Percentiles rank a stretch among this genome's conserved stretches.
Evolutionary conservation across 2,113 vertebrate genomes (phyloP).

Genomic region (Rhabdomys dilectus): DNA sequence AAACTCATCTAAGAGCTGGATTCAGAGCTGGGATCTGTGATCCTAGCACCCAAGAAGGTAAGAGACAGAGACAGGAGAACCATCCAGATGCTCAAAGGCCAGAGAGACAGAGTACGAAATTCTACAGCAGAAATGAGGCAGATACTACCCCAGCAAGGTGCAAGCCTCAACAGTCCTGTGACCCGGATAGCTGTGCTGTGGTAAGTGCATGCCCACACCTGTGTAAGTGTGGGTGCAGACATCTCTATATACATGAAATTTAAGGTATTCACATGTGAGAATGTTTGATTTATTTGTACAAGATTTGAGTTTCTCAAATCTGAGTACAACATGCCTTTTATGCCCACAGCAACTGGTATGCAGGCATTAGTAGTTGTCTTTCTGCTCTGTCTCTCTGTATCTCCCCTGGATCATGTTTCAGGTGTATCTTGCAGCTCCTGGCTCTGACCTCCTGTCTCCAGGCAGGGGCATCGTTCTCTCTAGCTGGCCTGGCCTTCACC

Average conservation of each 20-base stretch:
- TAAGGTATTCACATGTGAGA: accelerated
- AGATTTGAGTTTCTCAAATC: background rate
- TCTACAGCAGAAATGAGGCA: background rate
- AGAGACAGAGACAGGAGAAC: background rate
- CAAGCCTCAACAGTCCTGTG: background rate
- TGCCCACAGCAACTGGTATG: background rate
- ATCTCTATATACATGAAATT: background rate
- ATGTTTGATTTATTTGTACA: background rate
- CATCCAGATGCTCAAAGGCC: background rate
- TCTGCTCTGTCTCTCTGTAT: accelerated
- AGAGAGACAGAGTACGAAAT: background rate
- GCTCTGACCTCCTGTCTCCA: background rate
- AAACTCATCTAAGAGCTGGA: background rate
- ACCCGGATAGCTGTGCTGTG: background rate
- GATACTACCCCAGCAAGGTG: background rate
- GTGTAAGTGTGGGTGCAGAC: background rate
- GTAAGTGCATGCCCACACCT: too few relatives aligned
- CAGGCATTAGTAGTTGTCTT: background rate
- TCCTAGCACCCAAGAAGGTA: background rate
- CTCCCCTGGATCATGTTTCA: background rate
- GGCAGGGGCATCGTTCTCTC: accelerated
- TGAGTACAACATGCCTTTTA: accelerated
- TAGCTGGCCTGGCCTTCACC: background rate
- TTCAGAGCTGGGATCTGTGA: background rate
- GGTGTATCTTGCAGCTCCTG: accelerated